Evolutionary conservation across 1,140 invertebrate genomes (phyloP).

Genomic region (Protaetia brevitarsis): DNA sequence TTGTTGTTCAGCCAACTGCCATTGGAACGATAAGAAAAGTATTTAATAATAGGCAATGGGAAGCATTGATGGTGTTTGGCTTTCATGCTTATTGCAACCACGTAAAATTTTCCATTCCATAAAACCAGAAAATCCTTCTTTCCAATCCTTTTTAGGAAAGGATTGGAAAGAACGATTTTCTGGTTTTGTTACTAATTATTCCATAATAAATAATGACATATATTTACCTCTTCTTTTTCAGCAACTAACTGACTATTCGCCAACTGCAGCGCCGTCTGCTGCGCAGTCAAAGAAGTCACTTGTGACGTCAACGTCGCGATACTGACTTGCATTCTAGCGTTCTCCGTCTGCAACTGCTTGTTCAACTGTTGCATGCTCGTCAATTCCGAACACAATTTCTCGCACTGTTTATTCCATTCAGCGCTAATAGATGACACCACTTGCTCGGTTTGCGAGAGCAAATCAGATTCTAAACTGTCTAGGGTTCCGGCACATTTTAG

Average conservation of each 20-base stretch:
- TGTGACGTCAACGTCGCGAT: constrained; percentile 85
- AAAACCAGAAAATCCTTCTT: not conserved
- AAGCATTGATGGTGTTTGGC: not conserved
- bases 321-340: constrained; percentile 82
- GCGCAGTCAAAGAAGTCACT: constrained; percentile 74
- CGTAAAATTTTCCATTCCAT: not conserved
- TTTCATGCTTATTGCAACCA: not conserved
- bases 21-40: constrained; percentile 35
- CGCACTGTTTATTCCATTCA: constrained; percentile 56
- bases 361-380: constrained; percentile 57
- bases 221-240: constrained; percentile 74
- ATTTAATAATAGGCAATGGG: constrained; percentile 10
- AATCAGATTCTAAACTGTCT: constrained; percentile 3
- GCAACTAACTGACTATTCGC: constrained; percentile 80
- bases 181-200: too few relatives aligned
- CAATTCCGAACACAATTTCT: constrained; percentile 60
- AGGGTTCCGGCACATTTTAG: not conserved
- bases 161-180: not conserved
- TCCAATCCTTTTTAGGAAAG: not conserved
- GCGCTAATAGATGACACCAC: constrained; percentile 36
- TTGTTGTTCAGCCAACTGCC: constrained; percentile 64
- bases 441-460: constrained; percentile 35
- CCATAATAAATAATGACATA: not conserved
- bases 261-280: constrained; percentile 79
- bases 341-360: constrained; percentile 69